phyloP scores from a whole-genome alignment of 2,797 vertebrate species.

The Mus minutoides region DNA sequence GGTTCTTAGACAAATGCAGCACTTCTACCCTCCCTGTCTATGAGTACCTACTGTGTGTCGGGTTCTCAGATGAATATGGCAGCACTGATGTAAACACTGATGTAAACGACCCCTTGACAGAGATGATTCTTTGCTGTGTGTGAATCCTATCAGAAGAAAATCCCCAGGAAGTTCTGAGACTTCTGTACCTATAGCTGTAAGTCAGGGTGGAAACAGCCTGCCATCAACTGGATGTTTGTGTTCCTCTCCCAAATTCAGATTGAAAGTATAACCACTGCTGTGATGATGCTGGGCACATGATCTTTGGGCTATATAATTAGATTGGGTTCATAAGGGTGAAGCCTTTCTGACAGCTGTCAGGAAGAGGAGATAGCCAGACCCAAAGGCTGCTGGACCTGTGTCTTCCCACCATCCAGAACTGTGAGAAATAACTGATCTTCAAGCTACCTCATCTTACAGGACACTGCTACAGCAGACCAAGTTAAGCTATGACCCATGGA shows the following conservation, averaged over 20 bases:
- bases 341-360: background rate
- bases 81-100: too few species aligned
- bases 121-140: background rate
- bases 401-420: background rate
- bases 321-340: background rate
- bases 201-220: background rate
- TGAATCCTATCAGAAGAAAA: conserved; percentile 12
- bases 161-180: background rate
- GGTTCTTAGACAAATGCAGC: background rate
- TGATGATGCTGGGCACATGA: background rate
- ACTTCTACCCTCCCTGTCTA: background rate
- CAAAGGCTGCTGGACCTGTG: background rate
- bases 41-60: background rate
- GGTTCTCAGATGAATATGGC: background rate
- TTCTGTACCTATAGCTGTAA: background rate
- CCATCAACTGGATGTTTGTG: background rate
- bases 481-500: background rate
- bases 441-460: background rate
- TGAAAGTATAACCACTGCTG: background rate
- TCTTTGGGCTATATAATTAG: background rate
- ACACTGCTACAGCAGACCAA: background rate
- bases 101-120: too few species aligned
- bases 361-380: background rate
- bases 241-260: background rate
- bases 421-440: background rate